Base-by-base conservation (phyloP, 2,888 invertebrate species). In the Synanthedon vespiformis region DNA sequence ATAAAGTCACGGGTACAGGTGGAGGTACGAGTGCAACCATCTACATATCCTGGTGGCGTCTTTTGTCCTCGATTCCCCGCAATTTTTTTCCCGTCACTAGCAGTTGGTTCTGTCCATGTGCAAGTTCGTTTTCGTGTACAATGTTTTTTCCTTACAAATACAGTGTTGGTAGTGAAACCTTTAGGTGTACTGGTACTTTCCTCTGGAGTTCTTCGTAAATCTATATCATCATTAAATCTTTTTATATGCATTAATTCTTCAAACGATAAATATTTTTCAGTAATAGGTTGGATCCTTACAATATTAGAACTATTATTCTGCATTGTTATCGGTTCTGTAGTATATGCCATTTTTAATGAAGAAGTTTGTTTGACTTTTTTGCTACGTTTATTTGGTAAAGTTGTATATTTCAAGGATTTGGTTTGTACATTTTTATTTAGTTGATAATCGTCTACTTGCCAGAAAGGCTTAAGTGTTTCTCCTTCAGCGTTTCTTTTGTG, bases 191-290 rank as follows among this genome's bases (percentile, higher is more conserved):
- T 44, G 4, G 10, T 51, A 10, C 34, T 34, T 34, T 34, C 34
- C 51, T 55, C 34, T 52, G 56, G 56, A 44, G 16, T 14, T 34
- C 80, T 66, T 55, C 74, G 65, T n/a, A 61, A 58, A 57, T 70
- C 66, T 27, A 61, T 60, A 49, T 66, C 64, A 34, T 59, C 53
- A 54, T 66, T 76, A n/a, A 72, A 61, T 65, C 78, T 84, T 58
- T 83, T 70, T 11, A 85, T 63, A 64, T 76, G 77, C 77, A 87
- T 76, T 57, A 87, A 62, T 61, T 87, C 85, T 56, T 86, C 82
- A 65, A 87, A 87, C 4, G 86, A 87, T 55, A 87, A 71, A 65
- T 77, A 83, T 61, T 79, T 86, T 64, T 85, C 86, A 27, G 80
- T 80, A 3, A 70, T 50, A 48, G 60, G 60, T 41, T 62, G 62